Evolutionary conservation across 2,888 invertebrate species (phyloP), one percentile per base, ranked within the genome.

Genomic region (Xestia rhomboidea): DNA sequence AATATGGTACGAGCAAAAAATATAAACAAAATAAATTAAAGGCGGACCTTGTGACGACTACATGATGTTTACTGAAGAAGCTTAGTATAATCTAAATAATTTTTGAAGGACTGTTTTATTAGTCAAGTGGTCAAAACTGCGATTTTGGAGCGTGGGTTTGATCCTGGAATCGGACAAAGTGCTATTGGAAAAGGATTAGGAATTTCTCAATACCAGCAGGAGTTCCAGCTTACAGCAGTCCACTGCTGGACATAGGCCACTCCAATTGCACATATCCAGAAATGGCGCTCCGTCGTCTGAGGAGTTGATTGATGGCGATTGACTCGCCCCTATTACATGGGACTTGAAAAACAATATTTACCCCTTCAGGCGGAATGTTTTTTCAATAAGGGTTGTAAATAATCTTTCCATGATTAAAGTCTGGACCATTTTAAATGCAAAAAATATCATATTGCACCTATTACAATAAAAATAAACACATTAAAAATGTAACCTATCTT

Each of bases 1-100:
- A 84, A 62, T 24, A 5, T 7, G 51, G 62, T 62, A n/a, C 15
- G 54, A 68, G 46, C 27, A 68, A 69, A 76, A 68, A 77, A 44
- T 73, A 38, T 69, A 63, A 82, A 83, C 68, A 85, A 69, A 67
- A 60, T 44, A 51, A 41, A n/a, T 49, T 70, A 38, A 30, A 46
- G 5, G 46, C 38, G 57, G 62, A 66, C 85, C 82, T 85, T 82
- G 85, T 27, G 27, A 21, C 30, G 41, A 60, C 15, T 21, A 30
- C n/a, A 27, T 64, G 27, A 60, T 68, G 68, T 81, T 71, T 30
- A 75, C 38, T 60, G 68, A 67, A 30, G 60, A 21, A 77, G 57
- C 18, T 74, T 18, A n/a, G 34, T 34, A 4, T 34, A 21, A 69
- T 63, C 21, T 64, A 24, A 51, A 24, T 24, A 11, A 3, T 3